Conservation (phyloP, 1,140 invertebrate species). For the Chironomus striatipennis region DNA sequence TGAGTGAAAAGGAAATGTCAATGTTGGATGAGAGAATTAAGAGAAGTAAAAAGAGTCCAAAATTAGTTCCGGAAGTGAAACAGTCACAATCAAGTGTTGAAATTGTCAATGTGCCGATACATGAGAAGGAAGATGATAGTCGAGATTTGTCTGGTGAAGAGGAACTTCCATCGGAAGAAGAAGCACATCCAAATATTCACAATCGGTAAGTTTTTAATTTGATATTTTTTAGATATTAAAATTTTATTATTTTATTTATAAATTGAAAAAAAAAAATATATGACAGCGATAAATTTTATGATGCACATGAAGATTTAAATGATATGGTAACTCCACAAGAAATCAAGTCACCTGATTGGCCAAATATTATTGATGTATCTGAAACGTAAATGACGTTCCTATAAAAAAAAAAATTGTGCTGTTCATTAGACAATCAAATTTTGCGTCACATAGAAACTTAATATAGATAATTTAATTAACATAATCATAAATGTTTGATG, state of each 20-base stretch:
- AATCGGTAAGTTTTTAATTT: neutral
- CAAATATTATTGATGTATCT: no score
- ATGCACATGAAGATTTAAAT: no score
- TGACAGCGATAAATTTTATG: no score
- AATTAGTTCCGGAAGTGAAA: slow-evolving; percentile 41
- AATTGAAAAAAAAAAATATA: no score
- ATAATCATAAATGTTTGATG: no score
- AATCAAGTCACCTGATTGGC: no score
- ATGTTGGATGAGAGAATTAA: slow-evolving; percentile 93
- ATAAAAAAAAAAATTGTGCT: no score
- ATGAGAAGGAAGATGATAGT: slow-evolving; percentile 36
- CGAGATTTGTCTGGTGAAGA: slow-evolving; percentile 33
- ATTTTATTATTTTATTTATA: slow-evolving; percentile 3
- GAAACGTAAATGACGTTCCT: no score
- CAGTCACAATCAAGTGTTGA: slow-evolving; percentile 37
- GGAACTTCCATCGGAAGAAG: slow-evolving; percentile 36
- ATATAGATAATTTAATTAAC: no score
- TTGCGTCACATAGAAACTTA: no score
- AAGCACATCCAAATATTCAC: slow-evolving; percentile 24
- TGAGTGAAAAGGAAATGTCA: slow-evolving; percentile 85
- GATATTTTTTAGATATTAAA: slow-evolving; percentile 1
- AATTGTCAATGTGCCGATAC: slow-evolving; percentile 39
- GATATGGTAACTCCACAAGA: no score
- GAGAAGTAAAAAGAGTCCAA: slow-evolving; percentile 62
- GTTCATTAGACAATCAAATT: no score